phyloP scores from a whole-genome alignment of 2,888 invertebrate species.

The Tenthredo amoena region DNA sequence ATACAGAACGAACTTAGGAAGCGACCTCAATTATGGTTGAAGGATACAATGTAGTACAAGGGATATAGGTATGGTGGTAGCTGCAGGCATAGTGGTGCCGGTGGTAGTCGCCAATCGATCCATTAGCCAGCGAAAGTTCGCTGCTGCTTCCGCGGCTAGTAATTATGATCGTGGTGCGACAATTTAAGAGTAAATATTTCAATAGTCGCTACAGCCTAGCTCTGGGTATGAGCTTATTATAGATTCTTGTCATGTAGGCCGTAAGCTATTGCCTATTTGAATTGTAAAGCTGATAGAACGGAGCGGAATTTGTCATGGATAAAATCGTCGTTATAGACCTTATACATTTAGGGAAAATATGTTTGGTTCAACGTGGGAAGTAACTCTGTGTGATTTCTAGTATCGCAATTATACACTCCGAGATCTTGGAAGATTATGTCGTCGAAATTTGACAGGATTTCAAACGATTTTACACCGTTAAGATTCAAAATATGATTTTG shows the following conservation, averaged over 20 bases:
- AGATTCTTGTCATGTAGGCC: neutral
- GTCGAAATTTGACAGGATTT: too few relatives aligned
- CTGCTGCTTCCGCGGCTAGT: neutral
- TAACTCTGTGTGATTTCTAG: neutral
- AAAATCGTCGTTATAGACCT: neutral
- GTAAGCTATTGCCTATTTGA: neutral
- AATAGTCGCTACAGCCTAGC: neutral
- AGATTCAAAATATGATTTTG: too few relatives aligned
- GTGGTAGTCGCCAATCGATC: conserved; percentile 34
- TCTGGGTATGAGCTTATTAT: neutral
- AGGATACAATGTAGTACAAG: conserved; percentile 18
- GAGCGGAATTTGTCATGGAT: neutral
- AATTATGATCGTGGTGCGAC: conserved; percentile 26
- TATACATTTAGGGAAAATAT: neutral
- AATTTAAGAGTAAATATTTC: conserved; percentile 19
- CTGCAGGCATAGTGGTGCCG: neutral
- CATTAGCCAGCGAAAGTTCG: conserved; percentile 33
- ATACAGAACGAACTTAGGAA: conserved; percentile 17
- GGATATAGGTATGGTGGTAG: neutral
- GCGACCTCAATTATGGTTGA: conserved; percentile 32
- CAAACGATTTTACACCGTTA: too few relatives aligned
- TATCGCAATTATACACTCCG: neutral
- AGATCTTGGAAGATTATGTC: neutral
- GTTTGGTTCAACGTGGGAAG: neutral
- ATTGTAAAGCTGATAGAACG: neutral